A percentile compares a stretch with the other conserved stretches of the same genome.
These are phyloP conservation scores for Tipula vernalis DNA, from an alignment of 2,888 invertebrate genomes.

Conservation along the genomic window DNA sequence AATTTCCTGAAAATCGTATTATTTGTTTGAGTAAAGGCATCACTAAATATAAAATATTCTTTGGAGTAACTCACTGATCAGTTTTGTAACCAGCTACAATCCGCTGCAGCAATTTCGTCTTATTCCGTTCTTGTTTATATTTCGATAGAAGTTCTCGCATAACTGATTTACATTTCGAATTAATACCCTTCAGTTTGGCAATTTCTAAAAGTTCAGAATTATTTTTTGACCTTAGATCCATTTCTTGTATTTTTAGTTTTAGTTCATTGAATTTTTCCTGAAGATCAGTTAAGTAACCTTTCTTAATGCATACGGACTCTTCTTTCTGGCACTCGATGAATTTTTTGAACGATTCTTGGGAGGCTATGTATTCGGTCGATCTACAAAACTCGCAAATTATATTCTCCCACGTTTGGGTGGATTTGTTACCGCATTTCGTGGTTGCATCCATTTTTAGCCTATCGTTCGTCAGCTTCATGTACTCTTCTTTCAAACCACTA, in stretches of 20 bases:
- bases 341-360: neutral
- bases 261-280: neutral
- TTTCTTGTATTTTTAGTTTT: neutral
- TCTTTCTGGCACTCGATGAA: neutral
- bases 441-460: neutral
- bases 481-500: neutral
- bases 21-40: no score
- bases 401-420: neutral
- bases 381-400: neutral
- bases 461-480: neutral
- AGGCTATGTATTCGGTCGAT: neutral
- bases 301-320: neutral
- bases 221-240: neutral
- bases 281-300: neutral
- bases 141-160: neutral
- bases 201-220: neutral
- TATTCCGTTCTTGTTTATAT: neutral
- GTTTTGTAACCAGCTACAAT: neutral
- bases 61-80: neutral
- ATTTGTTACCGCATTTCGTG: neutral
- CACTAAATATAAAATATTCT: neutral
- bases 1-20: neutral
- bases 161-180: neutral
- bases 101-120: neutral
- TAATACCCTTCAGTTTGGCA: neutral